Evolutionary conservation across 2,113 vertebrate species (phyloP).

Genomic region (Ellobius talpinus): DNA sequence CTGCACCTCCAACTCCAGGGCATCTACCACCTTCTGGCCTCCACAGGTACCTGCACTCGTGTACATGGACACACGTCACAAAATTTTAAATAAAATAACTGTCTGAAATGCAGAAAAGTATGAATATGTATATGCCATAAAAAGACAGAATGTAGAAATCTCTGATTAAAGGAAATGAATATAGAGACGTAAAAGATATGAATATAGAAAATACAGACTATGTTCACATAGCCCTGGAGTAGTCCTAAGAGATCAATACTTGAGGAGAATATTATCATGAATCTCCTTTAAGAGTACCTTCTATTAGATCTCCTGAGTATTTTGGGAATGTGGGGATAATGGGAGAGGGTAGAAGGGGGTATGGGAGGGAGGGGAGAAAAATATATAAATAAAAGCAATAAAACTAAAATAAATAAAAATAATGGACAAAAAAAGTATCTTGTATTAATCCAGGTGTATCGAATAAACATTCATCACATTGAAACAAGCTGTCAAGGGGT

Average conservation of each 20-base stretch:
- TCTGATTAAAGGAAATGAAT: neutral
- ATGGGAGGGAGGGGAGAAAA: too few relatives aligned
- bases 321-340: too few relatives aligned
- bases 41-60: neutral
- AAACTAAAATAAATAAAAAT: too few relatives aligned
- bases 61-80: neutral
- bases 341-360: too few relatives aligned
- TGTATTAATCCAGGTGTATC: neutral
- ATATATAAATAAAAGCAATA: too few relatives aligned
- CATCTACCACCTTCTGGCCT: neutral
- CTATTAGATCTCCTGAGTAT: neutral
- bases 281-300: slow-evolving; percentile 35
- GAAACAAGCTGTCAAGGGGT: neutral
- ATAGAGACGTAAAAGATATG: neutral
- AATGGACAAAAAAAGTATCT: neutral
- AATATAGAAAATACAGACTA: neutral
- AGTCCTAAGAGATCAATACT: neutral
- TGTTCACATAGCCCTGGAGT: neutral
- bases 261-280: neutral
- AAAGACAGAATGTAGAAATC: neutral
- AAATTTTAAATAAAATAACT: neutral
- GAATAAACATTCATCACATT: neutral
- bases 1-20: neutral
- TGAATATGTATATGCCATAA: neutral
- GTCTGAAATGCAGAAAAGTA: neutral